Conservation (phyloP, 2,113 vertebrate genomes). For the Rousettus leschenaultii region DNA sequence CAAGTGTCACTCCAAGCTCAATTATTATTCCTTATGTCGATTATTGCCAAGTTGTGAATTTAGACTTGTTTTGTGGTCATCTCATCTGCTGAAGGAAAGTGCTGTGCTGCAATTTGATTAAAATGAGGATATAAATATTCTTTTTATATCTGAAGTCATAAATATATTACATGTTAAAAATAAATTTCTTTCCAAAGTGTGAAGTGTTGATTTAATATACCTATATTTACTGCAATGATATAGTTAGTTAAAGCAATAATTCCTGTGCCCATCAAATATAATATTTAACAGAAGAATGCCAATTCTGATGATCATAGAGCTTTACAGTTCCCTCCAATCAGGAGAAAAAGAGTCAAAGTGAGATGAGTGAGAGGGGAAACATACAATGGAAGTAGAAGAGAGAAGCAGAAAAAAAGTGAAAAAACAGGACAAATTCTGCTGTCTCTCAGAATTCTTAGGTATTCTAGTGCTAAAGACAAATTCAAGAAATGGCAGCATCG, state of each 20-base stretch:
- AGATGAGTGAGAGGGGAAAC: neutral
- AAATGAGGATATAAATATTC: neutral
- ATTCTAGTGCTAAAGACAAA: neutral
- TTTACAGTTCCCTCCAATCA: neutral
- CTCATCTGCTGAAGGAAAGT: neutral
- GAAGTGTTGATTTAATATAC: slow-evolving; percentile 1
- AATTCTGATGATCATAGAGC: neutral
- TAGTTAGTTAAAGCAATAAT: neutral
- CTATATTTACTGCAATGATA: neutral
- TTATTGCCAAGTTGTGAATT: no score
- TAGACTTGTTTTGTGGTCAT: no score
- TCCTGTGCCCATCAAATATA: neutral
- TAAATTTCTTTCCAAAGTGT: neutral
- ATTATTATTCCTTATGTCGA: no score
- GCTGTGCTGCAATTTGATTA: neutral
- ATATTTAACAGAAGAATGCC: neutral
- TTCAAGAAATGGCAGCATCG: neutral
- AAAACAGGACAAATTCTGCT: neutral
- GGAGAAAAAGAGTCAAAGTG: neutral
- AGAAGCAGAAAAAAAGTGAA: neutral
- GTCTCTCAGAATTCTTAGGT: neutral
- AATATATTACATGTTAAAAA: neutral
- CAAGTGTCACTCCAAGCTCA: no score
- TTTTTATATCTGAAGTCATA: slow-evolving; percentile 23
- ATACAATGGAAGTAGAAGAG: no score